A percentile compares a stretch with the other conserved stretches of the same genome.
Evolutionary conservation across 2,888 invertebrate species (phyloP).

Genomic region (Nebria salina): DNA sequence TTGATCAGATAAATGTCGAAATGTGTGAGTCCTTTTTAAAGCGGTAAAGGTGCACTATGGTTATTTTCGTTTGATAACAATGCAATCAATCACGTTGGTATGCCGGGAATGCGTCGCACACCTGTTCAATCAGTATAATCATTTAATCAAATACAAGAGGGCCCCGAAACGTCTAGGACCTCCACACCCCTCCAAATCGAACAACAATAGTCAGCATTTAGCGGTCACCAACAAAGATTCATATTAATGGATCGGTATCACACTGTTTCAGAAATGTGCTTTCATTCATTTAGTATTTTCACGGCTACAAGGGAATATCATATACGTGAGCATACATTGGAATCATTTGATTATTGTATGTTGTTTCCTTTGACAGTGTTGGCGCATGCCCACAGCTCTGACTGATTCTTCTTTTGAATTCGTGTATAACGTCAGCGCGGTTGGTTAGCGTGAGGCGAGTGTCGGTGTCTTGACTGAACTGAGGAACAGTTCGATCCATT

Average conservation of each 20-base stretch:
- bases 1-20: not conserved
- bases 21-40: not conserved
- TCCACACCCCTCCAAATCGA: constrained; percentile 14
- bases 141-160: constrained; percentile 60
- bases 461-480: not conserved
- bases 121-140: constrained; percentile 58
- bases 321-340: not conserved
- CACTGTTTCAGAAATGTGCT: constrained; percentile 63
- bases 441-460: not conserved
- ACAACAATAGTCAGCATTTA: constrained; percentile 41
- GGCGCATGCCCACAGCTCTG: not conserved
- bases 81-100: constrained; percentile 57
- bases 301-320: not conserved
- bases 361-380: not conserved
- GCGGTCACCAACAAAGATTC: constrained; percentile 39
- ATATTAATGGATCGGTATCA: constrained; percentile 60
- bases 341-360: not conserved
- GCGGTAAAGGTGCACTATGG: not conserved
- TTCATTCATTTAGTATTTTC: constrained; percentile 56
- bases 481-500: constrained; percentile 38
- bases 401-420: not conserved
- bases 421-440: not conserved
- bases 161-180: not conserved
- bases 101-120: constrained; percentile 57
- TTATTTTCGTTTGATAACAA: constrained; percentile 50